Evolutionary conservation across 2,113 vertebrate genomes (phyloP), one percentile per base, ranked within the genome.

Genomic region (Uropsilus gracilis): DNA sequence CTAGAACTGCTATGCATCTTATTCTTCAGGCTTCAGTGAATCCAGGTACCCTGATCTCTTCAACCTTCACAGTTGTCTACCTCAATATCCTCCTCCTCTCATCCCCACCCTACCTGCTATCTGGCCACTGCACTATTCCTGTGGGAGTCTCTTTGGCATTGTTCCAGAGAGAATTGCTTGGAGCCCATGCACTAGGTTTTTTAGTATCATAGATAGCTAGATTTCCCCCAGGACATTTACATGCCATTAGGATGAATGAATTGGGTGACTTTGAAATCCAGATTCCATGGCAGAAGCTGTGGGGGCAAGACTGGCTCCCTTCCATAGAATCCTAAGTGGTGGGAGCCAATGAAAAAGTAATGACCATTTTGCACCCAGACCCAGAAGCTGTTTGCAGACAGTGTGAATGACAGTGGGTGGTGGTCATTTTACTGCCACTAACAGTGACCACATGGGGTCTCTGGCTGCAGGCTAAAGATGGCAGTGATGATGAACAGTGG

Each of bases 131-230:
- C 3, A 24, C 34, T 84, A 92, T 66, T 96, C 94, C 91, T 86
- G 87, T 89, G 83, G 97, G 93, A 96, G 97, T 97, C 95, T 98
- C 97, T 97, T 96, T 97, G 96, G 96, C 96, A 94, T 97, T 96
- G 30, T n/a, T 26, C 78, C 32, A 57, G 76, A n/a, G 6, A 13
- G 34, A 63, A 44, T 3, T 61, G 50, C 26, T 68, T 73, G 69
- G 39, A 37, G 20, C 8, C 9, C 2, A 6, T 5, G 24, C 4
- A 89, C 30, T 10, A 22, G 1, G 53, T 44, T 10, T 68, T 32
- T 61, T 8, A 46, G 59, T 57, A 6, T 46, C 55, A 44, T 30
- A 37, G 14, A 26, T 2, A 2, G 50, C 11, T 3, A 3, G 44
- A 24, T 77, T 46, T 53, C 1, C 32, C 12, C 53, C 64, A 39